Evolutionary conservation across 2,797 vertebrate species (phyloP).

Genomic region (Neomorphus geoffroyi): DNA sequence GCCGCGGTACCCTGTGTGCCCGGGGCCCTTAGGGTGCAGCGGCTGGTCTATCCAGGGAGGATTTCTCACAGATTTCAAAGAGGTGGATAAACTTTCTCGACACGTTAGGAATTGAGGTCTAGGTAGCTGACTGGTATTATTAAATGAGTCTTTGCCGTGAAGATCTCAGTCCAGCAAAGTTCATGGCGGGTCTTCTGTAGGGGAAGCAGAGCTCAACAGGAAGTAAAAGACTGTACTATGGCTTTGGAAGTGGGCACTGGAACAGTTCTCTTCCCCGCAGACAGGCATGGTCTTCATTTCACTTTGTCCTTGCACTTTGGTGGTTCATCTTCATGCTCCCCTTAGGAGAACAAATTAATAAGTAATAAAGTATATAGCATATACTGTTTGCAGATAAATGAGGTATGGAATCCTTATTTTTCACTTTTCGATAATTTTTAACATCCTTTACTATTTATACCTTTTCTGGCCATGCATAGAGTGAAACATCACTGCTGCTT

Average conservation of each 20-base stretch:
- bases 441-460: neutral
- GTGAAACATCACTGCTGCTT: neutral
- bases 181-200: neutral
- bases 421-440: neutral
- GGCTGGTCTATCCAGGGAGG: neutral
- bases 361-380: neutral
- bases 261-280: neutral
- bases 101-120: accelerated
- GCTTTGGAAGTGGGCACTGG: neutral
- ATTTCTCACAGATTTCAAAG: neutral
- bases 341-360: neutral
- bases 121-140: no score
- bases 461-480: neutral
- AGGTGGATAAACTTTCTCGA: accelerated
- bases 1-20: neutral
- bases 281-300: neutral
- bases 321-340: neutral
- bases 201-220: neutral
- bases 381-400: neutral
- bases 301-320: neutral
- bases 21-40: neutral
- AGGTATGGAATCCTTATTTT: neutral
- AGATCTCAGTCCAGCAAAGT: neutral
- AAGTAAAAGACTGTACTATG: neutral
- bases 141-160: neutral